Percentiles rank a stretch among this genome's conserved stretches.
phyloP scores from a whole-genome alignment of 2,888 invertebrate species.

The Ichneumoninae sp. region DNA sequence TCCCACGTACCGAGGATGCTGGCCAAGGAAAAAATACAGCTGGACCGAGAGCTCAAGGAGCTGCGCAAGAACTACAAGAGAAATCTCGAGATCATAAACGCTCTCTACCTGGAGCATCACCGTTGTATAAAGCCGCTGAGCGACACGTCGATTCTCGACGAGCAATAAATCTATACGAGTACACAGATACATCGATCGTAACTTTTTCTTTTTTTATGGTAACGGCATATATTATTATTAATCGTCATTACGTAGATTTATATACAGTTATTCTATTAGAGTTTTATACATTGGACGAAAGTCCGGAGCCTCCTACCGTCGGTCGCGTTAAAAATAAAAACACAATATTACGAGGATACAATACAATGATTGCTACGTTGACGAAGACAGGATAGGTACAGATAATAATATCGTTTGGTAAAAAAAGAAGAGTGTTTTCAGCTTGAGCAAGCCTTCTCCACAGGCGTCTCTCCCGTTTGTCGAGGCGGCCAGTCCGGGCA shows the following conservation, averaged over 20 bases:
- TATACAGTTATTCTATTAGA: conserved; percentile 50
- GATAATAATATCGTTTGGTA: conserved; percentile 51
- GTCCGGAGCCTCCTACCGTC: conserved; percentile 24
- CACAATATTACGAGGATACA: conserved; percentile 24
- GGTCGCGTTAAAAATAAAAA: conserved; percentile 18
- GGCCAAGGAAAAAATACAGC: conserved; percentile 63
- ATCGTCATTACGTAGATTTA: conserved; percentile 54
- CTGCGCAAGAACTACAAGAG: conserved; percentile 63
- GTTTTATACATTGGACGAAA: conserved; percentile 61
- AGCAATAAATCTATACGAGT: conserved; percentile 28
- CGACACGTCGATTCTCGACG: conserved; percentile 43
- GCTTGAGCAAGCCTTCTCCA: conserved; percentile 30
- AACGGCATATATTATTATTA: conserved; percentile 59
- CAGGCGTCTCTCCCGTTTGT: conserved; percentile 34
- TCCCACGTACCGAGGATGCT: conserved; percentile 71
- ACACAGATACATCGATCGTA: conserved; percentile 2
- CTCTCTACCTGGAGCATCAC: conserved; percentile 70
- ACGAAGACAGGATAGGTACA: conserved; percentile 8
- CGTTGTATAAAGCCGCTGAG: conserved; percentile 66
- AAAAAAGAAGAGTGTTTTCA: conserved; percentile 31
- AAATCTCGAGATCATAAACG: conserved; percentile 70
- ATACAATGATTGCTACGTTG: not conserved
- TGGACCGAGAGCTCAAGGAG: conserved; percentile 66
- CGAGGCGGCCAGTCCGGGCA: conserved; percentile 9
- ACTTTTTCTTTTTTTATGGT: conserved; percentile 33